Evolutionary conservation across 2,113 vertebrate species (phyloP).

Genomic region (Rhinoptilus africanus): DNA sequence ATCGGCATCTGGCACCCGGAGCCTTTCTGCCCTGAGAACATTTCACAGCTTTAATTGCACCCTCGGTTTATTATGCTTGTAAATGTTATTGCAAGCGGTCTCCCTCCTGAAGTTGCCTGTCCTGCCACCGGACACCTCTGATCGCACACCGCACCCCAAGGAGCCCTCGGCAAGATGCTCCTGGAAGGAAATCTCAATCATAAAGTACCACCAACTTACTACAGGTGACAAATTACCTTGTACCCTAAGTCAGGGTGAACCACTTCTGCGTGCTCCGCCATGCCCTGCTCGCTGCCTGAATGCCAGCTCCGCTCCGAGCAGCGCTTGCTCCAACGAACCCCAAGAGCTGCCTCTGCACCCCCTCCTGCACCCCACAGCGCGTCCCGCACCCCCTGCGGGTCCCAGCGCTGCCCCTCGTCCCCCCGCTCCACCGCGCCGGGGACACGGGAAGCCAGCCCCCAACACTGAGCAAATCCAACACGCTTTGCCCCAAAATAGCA

Average conservation of each 20-base stretch:
- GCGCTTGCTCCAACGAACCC: background rate
- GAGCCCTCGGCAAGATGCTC: background rate
- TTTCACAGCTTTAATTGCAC: background rate
- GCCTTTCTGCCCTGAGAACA: background rate
- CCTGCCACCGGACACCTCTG: background rate
- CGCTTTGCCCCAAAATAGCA: background rate
- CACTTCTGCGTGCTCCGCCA: rapidly evolving
- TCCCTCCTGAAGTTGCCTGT: background rate
- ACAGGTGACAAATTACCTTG: background rate
- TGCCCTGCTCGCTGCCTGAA: background rate
- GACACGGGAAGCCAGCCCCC: rapidly evolving
- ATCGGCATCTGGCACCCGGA: background rate
- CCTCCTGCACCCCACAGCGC: background rate
- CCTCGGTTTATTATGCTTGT: rapidly evolving
- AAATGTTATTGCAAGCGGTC: background rate
- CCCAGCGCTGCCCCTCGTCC: background rate
- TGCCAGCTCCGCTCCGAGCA: background rate
- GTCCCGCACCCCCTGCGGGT: rapidly evolving
- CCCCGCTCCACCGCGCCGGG: background rate
- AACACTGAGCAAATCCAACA: background rate
- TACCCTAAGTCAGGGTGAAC: background rate
- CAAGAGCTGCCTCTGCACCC: background rate
- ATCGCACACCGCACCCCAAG: background rate
- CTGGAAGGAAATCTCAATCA: background rate
- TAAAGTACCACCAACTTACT: background rate